Conservation (phyloP, 1,140 invertebrate genomes). For the Halictus rubicundus region DNA sequence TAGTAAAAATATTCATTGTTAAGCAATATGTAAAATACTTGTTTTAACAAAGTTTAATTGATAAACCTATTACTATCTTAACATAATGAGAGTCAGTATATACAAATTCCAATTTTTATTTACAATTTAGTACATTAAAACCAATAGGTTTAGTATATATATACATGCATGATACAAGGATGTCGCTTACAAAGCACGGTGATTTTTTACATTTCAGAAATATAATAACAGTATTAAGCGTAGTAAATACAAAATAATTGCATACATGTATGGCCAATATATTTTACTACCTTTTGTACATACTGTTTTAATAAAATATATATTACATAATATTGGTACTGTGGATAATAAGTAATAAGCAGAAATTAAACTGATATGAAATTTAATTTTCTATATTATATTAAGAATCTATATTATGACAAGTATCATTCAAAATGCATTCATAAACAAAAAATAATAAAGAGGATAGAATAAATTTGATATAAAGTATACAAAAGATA, state of each 20-base stretch:
- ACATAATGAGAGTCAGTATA: constrained; percentile 1
- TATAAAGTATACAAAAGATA: neutral
- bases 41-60: neutral
- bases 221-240: constrained; percentile 65
- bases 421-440: neutral
- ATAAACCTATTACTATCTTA: neutral
- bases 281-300: constrained; percentile 74
- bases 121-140: constrained; percentile 17
- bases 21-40: neutral
- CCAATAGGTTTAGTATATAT: constrained; percentile 9
- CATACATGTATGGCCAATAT: constrained; percentile 50
- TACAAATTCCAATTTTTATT: constrained; percentile 26
- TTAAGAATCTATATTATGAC: no score
- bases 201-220: constrained; percentile 48
- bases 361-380: neutral
- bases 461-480: neutral
- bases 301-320: constrained; percentile 69
- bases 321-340: constrained; percentile 35
- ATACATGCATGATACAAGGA: neutral
- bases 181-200: constrained; percentile 1
- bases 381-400: no score
- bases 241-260: constrained; percentile 46
- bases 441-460: constrained; percentile 5
- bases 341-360: neutral
- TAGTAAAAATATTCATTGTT: neutral